Evolutionary conservation across 2,113 vertebrate species (phyloP), one percentile per base, ranked within the genome.

Genomic region (Chelonoidis abingdonii): DNA sequence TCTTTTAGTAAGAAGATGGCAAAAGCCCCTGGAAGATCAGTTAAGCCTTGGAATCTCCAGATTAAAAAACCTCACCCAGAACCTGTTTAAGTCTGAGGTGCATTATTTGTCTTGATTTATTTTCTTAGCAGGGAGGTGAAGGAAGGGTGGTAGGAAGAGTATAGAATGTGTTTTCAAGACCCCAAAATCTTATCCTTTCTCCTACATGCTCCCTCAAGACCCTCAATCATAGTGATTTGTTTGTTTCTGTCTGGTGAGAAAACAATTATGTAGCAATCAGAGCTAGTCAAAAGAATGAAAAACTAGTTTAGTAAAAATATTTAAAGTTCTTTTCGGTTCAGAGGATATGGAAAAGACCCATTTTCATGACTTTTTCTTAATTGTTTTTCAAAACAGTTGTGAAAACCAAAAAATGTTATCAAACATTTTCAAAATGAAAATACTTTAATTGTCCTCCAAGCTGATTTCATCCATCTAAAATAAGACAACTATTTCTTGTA

Each of bases 91-190:
- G 62, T 8, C 50, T 87, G 38, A 93, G 86, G 35, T 6, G 7
- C 19, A 65, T 44, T 57, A 78, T 94, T 88, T 80, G 21, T 38
- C 80, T 89, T 93, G 25, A 9, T 94, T 90, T 92, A 3, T 92
- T 86, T 78, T 93, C 65, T 93, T 78, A 80, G 72, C 22, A 89
- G 65, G 50, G 24, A 31, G 89, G 38, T 95, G 89, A 80, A 84
- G 84, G 19, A 78, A 87, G 92, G 52, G 25, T 65, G 57, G 47
- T 27, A 59, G 52, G 69, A 85, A 92, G 17, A 10, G 22, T 90
- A 16, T 62, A 69, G 38, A 78, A 29, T 24, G 5, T 56, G 38
- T 69, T 78, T 84, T 44, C 35, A 54, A 78, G 57, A 50, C 62
- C 89, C 53, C 53, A 83, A 78, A 88, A 80, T 11, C 4, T 88